Base-by-base conservation (phyloP, 1,140 invertebrate genomes). In the Harlomillsia oculata region DNA sequence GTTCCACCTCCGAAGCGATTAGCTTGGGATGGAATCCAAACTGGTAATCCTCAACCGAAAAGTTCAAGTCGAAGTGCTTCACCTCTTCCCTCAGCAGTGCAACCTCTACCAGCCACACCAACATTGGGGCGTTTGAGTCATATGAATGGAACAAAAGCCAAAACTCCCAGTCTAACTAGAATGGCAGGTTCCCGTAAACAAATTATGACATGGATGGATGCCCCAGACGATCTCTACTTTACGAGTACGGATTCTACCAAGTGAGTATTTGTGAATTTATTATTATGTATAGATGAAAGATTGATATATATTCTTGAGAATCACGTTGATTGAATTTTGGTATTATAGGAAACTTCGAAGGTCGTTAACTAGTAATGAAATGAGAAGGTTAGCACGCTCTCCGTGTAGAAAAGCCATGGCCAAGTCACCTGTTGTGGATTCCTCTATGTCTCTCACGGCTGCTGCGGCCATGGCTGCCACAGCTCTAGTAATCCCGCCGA, bases 191-290 rank as follows among this genome's bases (percentile, higher is more conserved):
- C 69, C 5, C 78, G 87, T 14, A 89, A 91, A 68, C 89, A 91
- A 75, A 87, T 93, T 41, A 91, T 96, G 67, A 94, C 89, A 68
- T 96, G 90, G 91, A 91, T 94, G 82, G 92, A 97, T 75, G 92
- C 92, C 41, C 92, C 92, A 4, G 92, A 97, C 73, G 92, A 97
- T 75, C 84, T 96, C 48, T 97, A 93, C 73, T 97, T 95, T 76
- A 81, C 87, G 68, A 88, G 89, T 58, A 90, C 87, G 30, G 85
- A 89, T 66, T 77, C 79, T 66, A 89, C 87, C 67, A 96, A 89
- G 91, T 94, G 75, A 79, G 83, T 67, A 25, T 46, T 32, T 36
- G 9, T 9, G 3, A 66, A 25, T 28, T 41, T 37, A 14, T 16
- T 23, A 40, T 32, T 18, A 16, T n/a, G n/a, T n/a, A n/a, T n/a